Evolutionary conservation across 2,888 invertebrate species (phyloP).

Genomic region (Patella ulyssiponensis): DNA sequence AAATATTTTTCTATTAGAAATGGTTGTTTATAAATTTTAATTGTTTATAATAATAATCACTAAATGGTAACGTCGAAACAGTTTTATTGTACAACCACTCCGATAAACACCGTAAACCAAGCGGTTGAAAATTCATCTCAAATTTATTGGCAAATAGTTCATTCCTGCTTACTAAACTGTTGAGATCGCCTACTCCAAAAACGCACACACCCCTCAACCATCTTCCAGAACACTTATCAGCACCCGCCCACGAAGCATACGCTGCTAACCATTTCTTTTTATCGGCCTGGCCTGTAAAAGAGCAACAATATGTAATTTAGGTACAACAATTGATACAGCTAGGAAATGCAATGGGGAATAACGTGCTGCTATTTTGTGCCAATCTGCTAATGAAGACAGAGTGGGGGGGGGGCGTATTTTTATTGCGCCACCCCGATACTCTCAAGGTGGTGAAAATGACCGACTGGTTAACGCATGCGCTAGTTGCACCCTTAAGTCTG

Average conservation of each 20-base stretch:
- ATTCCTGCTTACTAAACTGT: background rate
- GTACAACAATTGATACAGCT: too few relatives aligned
- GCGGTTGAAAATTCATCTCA: background rate
- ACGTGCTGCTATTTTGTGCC: background rate
- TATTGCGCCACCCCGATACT: too few relatives aligned
- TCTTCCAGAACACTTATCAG: background rate
- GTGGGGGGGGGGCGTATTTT: too few relatives aligned
- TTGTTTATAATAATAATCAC: constrained; percentile 1
- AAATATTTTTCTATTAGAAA: background rate
- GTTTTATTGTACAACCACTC: background rate
- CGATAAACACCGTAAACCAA: background rate
- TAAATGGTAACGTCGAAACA: background rate
- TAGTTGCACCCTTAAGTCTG: too few relatives aligned
- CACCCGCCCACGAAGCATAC: background rate
- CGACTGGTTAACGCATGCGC: too few relatives aligned
- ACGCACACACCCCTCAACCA: background rate
- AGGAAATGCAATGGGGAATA: background rate
- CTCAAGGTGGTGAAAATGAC: too few relatives aligned
- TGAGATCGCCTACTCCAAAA: background rate
- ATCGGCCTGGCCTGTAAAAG: background rate
- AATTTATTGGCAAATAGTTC: constrained; percentile 2
- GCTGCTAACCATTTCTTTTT: background rate
- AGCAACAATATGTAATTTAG: too few relatives aligned
- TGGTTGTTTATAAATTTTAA: background rate
- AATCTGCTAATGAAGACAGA: background rate